Conservation (phyloP, 2,113 vertebrate species). For the Falco punctatus region DNA sequence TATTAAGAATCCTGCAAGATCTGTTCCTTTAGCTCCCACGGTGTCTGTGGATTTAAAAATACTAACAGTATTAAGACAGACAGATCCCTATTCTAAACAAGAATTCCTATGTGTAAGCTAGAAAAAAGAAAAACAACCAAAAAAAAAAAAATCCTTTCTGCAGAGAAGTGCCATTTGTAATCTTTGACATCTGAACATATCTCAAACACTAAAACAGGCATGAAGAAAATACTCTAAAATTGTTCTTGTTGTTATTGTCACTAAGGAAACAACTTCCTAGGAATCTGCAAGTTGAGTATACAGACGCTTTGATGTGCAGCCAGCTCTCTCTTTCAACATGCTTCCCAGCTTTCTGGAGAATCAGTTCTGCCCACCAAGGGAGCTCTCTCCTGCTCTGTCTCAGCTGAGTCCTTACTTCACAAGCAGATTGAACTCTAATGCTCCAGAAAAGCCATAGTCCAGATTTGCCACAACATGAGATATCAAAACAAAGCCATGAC, state of each 20-base stretch:
- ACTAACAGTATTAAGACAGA: neutral
- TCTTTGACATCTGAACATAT: neutral
- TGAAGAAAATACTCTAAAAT: conserved; percentile 13
- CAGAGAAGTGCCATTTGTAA: neutral
- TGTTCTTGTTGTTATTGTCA: conserved; percentile 30
- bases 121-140: neutral
- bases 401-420: neutral
- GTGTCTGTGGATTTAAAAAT: neutral
- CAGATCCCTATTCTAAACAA: neutral
- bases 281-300: neutral
- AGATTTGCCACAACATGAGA: neutral
- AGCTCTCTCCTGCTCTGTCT: neutral
- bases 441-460: neutral
- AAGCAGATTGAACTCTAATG: neutral
- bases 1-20: neutral
- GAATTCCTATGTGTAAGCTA: neutral
- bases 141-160: neutral
- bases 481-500: neutral
- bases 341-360: neutral
- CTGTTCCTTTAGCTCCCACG: neutral
- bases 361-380: neutral
- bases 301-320: neutral
- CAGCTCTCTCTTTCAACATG: neutral
- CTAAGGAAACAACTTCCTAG: conserved; percentile 41
- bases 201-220: neutral